Evolutionary conservation across 2,113 vertebrate genomes (phyloP), one percentile per base, ranked within the genome.

Genomic region (Perca schrenkii): DNA sequence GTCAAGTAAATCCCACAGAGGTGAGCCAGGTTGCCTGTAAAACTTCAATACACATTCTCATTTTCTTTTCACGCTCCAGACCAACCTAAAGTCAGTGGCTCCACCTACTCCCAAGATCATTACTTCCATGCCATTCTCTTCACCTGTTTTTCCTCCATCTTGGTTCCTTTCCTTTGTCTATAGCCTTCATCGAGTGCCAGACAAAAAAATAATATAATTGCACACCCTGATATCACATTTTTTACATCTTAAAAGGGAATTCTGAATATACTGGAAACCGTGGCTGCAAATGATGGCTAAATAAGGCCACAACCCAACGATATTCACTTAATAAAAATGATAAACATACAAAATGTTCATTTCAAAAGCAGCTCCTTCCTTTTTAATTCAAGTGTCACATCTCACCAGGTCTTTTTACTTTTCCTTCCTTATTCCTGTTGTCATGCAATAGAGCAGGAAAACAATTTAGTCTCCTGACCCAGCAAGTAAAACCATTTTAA

Each of bases 1-100:
- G 40, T 76, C 84, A 83, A 69, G 52, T 83, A 83, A 85, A 89
- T 83, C 66, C 65, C 22, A 62, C 31, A 0, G 36, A 74, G 68
- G 58, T 11, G 1, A 77, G 28, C 25, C 58, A 74, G 79, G 64
- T 56, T 50, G 52, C 67, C 67, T 64, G 54, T 80, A 74, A 84
- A 86, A 74, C 25, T 47, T 25, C 47, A 19, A 22, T 52, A 46
- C 68, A 74, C 67, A 58, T 72, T 79, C 73, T 77, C 25, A 68
- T 75, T 52, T 54, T 25, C 31, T 28, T 69, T 56, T 49, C 57
- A 52, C 3, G n/a, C 62, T 72, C 46, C 7, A 49, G n/a, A 31
- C 60, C 52, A 14, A 57, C 68, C 12, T 25, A 49, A 43, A 34
- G 22, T 56, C 63, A 70, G 14, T 31, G 56, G 28, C 36, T 53